Percentiles rank a stretch among this genome's conserved stretches.
phyloP scores from a whole-genome alignment of 2,888 invertebrate genomes.

The Physocephala rufipes region DNA sequence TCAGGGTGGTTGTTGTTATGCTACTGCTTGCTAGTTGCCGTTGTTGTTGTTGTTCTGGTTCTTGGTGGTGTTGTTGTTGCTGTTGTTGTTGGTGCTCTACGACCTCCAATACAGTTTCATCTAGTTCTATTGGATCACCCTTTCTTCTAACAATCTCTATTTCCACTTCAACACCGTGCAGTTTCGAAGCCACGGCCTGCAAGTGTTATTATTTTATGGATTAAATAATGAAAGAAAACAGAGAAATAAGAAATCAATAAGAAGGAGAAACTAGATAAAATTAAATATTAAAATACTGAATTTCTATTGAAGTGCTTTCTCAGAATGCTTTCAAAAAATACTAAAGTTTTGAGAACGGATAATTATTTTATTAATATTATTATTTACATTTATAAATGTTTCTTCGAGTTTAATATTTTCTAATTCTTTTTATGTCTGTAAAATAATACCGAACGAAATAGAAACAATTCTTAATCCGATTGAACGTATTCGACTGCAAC shows the following conservation, averaged over 20 bases:
- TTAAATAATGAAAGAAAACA: neutral
- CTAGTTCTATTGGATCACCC: conserved; percentile 70
- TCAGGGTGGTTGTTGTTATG: conserved; percentile 40
- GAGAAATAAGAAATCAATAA: neutral
- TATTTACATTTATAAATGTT: too few species aligned
- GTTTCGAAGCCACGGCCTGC: conserved; percentile 91
- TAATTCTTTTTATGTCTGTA: conserved; percentile 14
- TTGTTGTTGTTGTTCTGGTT: conserved; percentile 39
- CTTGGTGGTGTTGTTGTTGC: conserved; percentile 45
- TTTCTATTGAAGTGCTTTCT: neutral
- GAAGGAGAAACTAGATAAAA: neutral
- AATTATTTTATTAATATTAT: too few species aligned
- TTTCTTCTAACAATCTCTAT: conserved; percentile 90
- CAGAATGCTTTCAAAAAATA: neutral
- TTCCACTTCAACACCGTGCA: conserved; percentile 92
- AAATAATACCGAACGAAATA: neutral
- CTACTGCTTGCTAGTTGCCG: conserved; percentile 35
- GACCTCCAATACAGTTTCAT: conserved; percentile 57
- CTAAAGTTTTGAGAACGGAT: neutral
- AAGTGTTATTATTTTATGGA: neutral
- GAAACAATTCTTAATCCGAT: too few species aligned
- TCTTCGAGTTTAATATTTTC: too few species aligned
- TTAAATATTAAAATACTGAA: neutral
- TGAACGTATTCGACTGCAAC: too few species aligned
- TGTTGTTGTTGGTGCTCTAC: conserved; percentile 49